Conservation (phyloP, 2,113 vertebrate genomes). For the Bucco capensis region DNA sequence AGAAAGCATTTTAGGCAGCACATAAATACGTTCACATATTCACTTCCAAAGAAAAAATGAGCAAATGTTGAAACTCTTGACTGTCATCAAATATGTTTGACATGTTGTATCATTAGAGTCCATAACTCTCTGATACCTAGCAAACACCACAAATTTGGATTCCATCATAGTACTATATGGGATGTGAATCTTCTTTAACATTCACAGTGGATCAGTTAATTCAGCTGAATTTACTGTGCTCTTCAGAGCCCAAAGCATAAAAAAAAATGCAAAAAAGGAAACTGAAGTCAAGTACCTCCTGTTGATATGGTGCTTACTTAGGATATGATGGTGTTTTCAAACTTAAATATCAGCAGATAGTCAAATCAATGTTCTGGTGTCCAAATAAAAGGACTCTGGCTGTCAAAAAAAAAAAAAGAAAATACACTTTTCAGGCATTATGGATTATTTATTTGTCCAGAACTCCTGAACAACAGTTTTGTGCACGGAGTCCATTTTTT, state of each 20-base stretch:
- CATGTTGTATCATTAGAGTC: neutral
- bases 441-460: neutral
- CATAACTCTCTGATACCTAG: neutral
- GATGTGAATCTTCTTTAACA: neutral
- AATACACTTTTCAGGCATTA: neutral
- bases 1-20: neutral
- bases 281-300: neutral
- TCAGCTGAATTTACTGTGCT: neutral
- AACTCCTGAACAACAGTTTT: accelerated
- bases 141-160: neutral
- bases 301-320: neutral
- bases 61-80: neutral
- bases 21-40: neutral
- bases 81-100: neutral
- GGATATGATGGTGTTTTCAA: neutral
- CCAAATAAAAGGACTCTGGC: neutral
- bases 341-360: neutral
- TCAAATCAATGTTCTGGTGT: neutral
- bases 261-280: neutral
- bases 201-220: neutral
- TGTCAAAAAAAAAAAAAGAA: neutral
- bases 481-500: neutral
- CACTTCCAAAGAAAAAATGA: neutral
- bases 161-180: neutral
- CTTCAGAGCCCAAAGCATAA: neutral